These are phyloP conservation scores for Sciaenops ocellatus DNA, from an alignment of 2,797 vertebrate species.

Conservation along the genomic window DNA sequence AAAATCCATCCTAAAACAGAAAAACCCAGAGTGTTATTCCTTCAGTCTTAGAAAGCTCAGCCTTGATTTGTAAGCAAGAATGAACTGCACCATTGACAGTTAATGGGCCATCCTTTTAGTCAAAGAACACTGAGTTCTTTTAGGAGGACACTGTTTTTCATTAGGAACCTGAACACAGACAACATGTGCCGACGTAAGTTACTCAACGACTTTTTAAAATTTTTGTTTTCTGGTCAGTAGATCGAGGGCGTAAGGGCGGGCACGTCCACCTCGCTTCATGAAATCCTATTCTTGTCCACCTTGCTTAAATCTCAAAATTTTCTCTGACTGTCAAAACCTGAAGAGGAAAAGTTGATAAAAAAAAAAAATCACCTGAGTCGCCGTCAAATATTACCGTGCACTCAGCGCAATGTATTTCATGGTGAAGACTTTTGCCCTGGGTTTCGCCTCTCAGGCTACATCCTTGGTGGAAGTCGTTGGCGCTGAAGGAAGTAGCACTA, in stretches of 20 bases:
- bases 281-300: neutral
- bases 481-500: neutral
- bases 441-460: neutral
- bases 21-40: conserved; percentile 58
- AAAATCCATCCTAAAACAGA: conserved; percentile 64
- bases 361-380: neutral
- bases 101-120: conserved; percentile 39
- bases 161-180: conserved; percentile 9
- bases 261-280: neutral
- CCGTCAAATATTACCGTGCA: neutral
- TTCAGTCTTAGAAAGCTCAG: conserved; percentile 24
- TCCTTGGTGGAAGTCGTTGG: neutral
- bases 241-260: neutral
- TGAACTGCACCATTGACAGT: conserved; percentile 29
- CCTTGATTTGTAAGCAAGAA: conserved; percentile 42
- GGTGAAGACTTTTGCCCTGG: too few relatives aligned
- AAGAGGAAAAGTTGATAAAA: neutral
- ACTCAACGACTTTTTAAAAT: conserved; percentile 8
- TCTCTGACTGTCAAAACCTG: neutral
- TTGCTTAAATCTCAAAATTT: neutral
- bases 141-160: conserved; percentile 21
- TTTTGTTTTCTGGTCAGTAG: neutral
- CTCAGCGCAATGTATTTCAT: neutral
- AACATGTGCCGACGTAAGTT: neutral
- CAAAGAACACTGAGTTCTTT: conserved; percentile 24